Conservation (phyloP, 2,888 invertebrate species). For the Exocentrus adspersus region DNA sequence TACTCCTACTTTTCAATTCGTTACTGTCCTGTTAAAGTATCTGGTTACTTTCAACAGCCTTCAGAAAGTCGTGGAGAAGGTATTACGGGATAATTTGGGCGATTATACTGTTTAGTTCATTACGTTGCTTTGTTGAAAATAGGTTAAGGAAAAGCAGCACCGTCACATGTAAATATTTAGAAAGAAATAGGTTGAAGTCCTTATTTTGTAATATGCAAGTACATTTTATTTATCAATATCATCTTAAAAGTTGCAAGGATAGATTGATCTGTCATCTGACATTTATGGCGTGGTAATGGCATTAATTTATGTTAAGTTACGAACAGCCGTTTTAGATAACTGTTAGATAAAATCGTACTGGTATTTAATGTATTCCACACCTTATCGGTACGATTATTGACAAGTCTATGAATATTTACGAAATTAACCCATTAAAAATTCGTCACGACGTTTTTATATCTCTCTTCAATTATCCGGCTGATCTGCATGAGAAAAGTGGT, state of each 20-base stretch:
- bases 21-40: background rate
- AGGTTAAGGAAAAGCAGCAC: no score
- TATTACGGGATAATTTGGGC: no score
- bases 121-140: no score
- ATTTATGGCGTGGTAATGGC: background rate
- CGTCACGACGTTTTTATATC: constrained; percentile 27
- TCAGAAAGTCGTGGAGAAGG: no score
- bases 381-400: background rate
- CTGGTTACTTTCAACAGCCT: background rate
- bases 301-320: constrained; percentile 1
- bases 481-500: background rate
- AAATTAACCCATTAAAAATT: constrained; percentile 40
- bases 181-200: no score
- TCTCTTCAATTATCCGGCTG: constrained; percentile 25
- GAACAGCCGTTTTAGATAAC: background rate
- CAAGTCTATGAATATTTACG: constrained; percentile 5
- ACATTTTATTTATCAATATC: background rate
- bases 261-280: background rate
- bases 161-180: no score
- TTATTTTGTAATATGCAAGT: background rate
- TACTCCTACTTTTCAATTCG: background rate
- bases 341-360: background rate
- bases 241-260: background rate
- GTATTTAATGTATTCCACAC: background rate
- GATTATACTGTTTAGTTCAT: no score